These are phyloP conservation scores for Vimba vimba DNA, from an alignment of 2,113 vertebrate genomes.

Conservation along the genomic window DNA sequence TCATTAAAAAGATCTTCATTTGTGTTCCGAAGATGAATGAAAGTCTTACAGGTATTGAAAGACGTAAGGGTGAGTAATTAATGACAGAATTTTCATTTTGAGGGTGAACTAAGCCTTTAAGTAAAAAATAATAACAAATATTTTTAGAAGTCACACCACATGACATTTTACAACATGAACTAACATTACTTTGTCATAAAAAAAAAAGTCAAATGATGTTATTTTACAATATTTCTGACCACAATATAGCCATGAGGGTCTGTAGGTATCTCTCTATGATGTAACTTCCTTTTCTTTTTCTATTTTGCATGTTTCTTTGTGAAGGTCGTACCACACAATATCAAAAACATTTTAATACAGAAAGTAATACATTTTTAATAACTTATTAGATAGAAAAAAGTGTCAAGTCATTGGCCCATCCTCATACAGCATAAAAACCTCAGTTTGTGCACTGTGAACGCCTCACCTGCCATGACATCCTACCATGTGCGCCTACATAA, in stretches of 20 bases:
- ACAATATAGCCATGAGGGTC: neutral
- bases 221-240: neutral
- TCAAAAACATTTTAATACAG: neutral
- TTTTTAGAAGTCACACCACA: neutral
- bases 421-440: neutral
- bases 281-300: neutral
- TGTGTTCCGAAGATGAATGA: no score
- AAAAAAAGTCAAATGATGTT: neutral
- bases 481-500: neutral
- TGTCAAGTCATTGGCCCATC: neutral
- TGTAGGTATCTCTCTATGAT: neutral
- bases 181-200: neutral
- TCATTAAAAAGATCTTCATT: no score
- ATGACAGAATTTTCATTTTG: no score
- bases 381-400: neutral
- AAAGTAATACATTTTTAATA: neutral
- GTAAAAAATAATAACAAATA: neutral
- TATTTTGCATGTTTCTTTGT: neutral
- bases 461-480: neutral
- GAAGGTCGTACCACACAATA: neutral
- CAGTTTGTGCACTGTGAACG: neutral
- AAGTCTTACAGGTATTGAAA: no score
- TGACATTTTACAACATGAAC: neutral
- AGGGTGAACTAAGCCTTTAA: no score
- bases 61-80: no score